Conservation (phyloP, 2,797 vertebrate genomes). For the Babyrousa celebensis region DNA sequence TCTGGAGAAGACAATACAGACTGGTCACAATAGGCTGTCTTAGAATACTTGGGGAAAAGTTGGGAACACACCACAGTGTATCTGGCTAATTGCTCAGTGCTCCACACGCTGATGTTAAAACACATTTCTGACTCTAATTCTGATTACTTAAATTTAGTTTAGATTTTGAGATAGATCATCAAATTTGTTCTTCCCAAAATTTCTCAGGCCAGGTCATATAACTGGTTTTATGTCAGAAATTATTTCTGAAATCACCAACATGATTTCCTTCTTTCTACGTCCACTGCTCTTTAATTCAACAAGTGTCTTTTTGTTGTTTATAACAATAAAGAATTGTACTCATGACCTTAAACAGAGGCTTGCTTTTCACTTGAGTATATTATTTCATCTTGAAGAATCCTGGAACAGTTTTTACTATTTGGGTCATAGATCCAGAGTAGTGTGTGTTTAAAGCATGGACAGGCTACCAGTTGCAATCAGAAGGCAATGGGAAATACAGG, state of each 20-base stretch:
- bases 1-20: neutral
- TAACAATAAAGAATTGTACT: neutral
- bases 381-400: neutral
- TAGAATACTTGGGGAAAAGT: neutral
- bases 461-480: accelerated
- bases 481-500: neutral
- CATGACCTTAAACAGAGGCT: neutral
- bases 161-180: neutral
- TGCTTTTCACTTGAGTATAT: neutral
- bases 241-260: neutral
- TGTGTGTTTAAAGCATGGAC: neutral
- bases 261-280: neutral
- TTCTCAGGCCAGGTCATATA: neutral
- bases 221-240: neutral
- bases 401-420: neutral
- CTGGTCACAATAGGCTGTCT: neutral
- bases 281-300: neutral
- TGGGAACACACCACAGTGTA: neutral
- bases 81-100: neutral
- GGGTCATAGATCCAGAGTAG: neutral
- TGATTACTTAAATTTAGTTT: neutral
- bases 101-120: neutral
- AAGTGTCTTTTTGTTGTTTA: neutral
- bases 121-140: neutral
- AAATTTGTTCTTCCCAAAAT: neutral